These are phyloP conservation scores for Apodemia zela DNA, from an alignment of 2,888 invertebrate species.

Conservation along the genomic window DNA sequence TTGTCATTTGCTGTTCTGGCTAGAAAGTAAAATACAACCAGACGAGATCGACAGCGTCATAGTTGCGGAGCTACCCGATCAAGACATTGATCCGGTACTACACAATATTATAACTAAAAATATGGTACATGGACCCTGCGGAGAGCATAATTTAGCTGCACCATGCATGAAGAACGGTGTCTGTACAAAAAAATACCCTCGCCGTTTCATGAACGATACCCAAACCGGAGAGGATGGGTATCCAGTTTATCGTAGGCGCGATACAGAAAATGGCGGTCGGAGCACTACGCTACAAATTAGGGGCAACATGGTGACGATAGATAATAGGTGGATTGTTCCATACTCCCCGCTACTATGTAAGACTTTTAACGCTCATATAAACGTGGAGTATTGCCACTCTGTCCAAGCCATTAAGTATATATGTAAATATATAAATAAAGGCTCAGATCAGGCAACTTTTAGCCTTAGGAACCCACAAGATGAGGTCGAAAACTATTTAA, in stretches of 20 bases:
- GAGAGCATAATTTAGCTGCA: conserved; percentile 25
- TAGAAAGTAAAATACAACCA: conserved; percentile 24
- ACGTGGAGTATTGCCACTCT: conserved; percentile 32
- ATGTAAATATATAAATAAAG: conserved; percentile 33
- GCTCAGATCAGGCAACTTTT: conserved; percentile 23
- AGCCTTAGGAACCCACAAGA: background rate
- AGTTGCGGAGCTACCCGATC: conserved; percentile 24
- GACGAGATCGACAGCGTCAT: conserved; percentile 28
- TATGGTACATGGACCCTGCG: conserved; percentile 35
- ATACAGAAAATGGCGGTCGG: conserved; percentile 24
- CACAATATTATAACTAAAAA: conserved; percentile 28
- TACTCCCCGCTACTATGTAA: conserved; percentile 30
- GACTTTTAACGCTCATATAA: conserved; percentile 31
- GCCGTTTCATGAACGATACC: background rate
- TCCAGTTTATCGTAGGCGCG: conserved; percentile 21
- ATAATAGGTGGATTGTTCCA: conserved; percentile 35
- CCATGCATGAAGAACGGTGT: too few relatives aligned
- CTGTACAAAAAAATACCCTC: conserved; percentile 16
- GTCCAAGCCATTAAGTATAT: conserved; percentile 29
- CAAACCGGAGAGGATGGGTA: background rate
- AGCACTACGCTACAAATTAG: conserved; percentile 23
- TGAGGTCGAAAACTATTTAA: conserved; percentile 23
- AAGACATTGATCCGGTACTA: conserved; percentile 22
- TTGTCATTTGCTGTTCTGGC: conserved; percentile 24
- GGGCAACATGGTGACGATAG: conserved; percentile 29